Conservation (phyloP, 1,140 invertebrate genomes). For the Bilobella aurantiaca region DNA sequence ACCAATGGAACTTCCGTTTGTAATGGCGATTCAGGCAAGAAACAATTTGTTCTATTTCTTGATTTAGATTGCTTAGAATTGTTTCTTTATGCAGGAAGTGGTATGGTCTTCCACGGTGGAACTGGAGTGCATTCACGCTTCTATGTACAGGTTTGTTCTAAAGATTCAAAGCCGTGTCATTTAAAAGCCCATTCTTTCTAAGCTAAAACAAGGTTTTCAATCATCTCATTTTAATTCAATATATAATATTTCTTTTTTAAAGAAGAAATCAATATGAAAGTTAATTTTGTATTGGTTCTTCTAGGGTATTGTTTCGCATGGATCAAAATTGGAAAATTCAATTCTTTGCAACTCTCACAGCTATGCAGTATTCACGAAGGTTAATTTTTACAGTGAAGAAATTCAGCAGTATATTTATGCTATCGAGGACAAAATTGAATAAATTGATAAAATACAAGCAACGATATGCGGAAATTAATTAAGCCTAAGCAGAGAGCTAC, state of each 20-base stretch:
- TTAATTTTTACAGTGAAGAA: too few species aligned
- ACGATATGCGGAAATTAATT: too few species aligned
- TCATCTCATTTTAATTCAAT: too few species aligned
- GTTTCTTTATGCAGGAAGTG: neutral
- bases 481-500: too few species aligned
- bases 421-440: too few species aligned
- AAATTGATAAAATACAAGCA: too few species aligned
- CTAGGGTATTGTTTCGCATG: conserved; percentile 12
- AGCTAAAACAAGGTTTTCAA: too few species aligned
- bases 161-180: too few species aligned
- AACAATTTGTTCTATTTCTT: neutral
- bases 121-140: neutral
- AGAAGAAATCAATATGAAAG: neutral
- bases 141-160: conserved; percentile 9
- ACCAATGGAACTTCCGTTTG: conserved; percentile 13
- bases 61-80: neutral
- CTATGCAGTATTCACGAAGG: conserved; percentile 10
- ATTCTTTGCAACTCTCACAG: neutral
- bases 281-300: neutral
- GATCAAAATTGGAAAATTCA: neutral
- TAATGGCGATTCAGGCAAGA: neutral
- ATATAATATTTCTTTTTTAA: neutral
- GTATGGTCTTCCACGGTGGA: neutral
- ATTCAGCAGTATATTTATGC: too few species aligned
- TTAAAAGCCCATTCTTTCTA: too few species aligned